Evolutionary conservation across 2,113 vertebrate genomes (phyloP).

Genomic region (Bubo blakistoni): DNA sequence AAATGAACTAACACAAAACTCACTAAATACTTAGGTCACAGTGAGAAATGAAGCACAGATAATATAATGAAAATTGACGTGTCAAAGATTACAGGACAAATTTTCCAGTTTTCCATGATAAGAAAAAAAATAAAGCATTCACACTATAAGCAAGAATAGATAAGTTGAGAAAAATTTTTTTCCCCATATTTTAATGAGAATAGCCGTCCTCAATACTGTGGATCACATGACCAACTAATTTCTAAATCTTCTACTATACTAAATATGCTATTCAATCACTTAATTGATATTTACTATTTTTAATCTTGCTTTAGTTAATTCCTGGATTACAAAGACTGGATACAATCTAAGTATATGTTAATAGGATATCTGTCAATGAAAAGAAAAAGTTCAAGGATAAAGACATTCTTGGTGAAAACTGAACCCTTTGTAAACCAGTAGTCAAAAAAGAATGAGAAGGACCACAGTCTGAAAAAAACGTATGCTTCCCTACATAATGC

Average conservation of each 20-base stretch:
- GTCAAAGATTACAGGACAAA: not conserved
- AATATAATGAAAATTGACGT: not conserved
- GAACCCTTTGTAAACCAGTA: not conserved
- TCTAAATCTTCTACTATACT: not conserved
- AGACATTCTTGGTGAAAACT: not conserved
- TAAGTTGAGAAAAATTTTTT: not conserved
- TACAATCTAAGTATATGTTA: not conserved
- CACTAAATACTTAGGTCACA: not conserved
- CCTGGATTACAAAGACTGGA: not conserved
- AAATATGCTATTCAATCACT: not conserved
- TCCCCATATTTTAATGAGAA: not conserved
- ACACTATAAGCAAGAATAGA: not conserved
- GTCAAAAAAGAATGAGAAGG: not conserved
- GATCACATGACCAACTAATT: not conserved
- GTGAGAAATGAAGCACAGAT: not conserved
- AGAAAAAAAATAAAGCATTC: not conserved
- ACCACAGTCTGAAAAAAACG: not conserved
- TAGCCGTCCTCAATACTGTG: not conserved
- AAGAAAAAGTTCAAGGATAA: not conserved
- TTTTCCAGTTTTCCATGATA: not conserved
- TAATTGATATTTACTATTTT: not conserved
- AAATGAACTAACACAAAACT: not conserved
- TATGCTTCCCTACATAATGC: not conserved
- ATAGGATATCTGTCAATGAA: not conserved
- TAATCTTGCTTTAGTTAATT: not conserved